Base-by-base conservation (phyloP, 2,888 invertebrate genomes). In the Sisyra terminalis region DNA sequence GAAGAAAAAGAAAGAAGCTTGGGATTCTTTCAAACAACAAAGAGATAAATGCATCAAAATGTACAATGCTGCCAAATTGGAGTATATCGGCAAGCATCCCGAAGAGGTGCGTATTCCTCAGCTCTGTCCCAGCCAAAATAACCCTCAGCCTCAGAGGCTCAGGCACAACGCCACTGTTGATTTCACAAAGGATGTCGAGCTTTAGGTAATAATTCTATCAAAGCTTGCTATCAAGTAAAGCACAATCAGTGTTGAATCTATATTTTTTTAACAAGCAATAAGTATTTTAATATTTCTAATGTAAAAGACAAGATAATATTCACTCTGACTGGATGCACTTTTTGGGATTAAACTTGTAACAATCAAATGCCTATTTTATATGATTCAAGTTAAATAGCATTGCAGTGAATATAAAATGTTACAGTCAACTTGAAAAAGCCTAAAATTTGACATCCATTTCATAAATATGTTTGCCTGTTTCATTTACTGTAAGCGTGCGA, bases 1-100 rank as follows among this genome's bases (percentile, higher is more conserved):
- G n/a, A 67, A 69, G 48, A 63, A 64, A 41, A 65, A 67, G 45
- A 43, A 43, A 17, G 64, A 66, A 10, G 67, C 71, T 46, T 73
- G 73, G 63, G 65, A 67, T 8, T 63, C 64, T 40, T 74, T 69
- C 51, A 67, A 70, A 52, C 66, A 66, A 37, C 73, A 73, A 50
- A 64, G 71, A 38, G 70, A 71, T 49, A 71, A 69, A 51, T 73
- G 73, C 50, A 67, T 65, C 35, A 63, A 65, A 39, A 59, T 72
- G 56, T 70, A 72, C 49, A 66, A 66, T 45, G 60, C 64, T 40
- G 71, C 72, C 2, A 68, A 70, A 46, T 58, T 65, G 52, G 66
- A 67, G 48, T 67, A 67, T 55, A 62, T 66, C 48, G 68, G 67
- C 55, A 68, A 66, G 52, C 64, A 65, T 55, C 61, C 62, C 13